Evolutionary conservation across 2,797 vertebrate genomes (phyloP).

Genomic region (Myotis daubentonii): DNA sequence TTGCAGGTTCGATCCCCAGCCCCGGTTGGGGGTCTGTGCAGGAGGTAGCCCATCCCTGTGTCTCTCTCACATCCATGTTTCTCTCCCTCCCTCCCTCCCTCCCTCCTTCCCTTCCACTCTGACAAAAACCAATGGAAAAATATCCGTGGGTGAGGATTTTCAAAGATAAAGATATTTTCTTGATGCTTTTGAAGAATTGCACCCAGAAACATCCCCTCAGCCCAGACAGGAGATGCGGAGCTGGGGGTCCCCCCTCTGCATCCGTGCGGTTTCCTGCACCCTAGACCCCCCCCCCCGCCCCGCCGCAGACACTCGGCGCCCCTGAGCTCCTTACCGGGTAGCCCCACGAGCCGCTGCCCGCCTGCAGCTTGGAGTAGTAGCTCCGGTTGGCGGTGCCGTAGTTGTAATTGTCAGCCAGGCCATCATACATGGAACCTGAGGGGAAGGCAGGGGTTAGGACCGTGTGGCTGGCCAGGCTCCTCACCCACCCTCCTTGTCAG

Average conservation of each 20-base stretch:
- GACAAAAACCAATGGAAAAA: no score
- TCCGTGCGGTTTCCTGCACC: not conserved
- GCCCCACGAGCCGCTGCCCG: slow-evolving; percentile 84
- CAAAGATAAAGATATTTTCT: not conserved
- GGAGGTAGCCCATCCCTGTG: no score
- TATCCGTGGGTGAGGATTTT: not conserved
- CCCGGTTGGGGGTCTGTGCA: no score
- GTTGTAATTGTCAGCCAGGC: slow-evolving; percentile 84
- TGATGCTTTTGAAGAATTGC: not conserved
- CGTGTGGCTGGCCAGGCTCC: rapidly evolving
- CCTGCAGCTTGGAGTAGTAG: slow-evolving; percentile 87
- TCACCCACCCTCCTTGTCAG: not conserved
- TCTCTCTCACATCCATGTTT: no score
- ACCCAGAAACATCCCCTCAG: not conserved
- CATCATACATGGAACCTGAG: slow-evolving; percentile 86
- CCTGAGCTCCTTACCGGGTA: slow-evolving; percentile 85
- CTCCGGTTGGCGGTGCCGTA: slow-evolving; percentile 83
- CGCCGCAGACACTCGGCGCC: not conserved
- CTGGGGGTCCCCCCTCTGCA: not conserved
- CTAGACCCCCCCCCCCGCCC: rapidly evolving
- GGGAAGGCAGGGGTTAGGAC: slow-evolving; percentile 66
- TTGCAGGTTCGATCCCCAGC: no score
- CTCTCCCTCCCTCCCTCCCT: no score
- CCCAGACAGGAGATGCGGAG: not conserved
- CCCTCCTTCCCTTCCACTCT: no score